Base-by-base conservation (phyloP, 2,888 invertebrate species). In the Drosophila leonis region DNA sequence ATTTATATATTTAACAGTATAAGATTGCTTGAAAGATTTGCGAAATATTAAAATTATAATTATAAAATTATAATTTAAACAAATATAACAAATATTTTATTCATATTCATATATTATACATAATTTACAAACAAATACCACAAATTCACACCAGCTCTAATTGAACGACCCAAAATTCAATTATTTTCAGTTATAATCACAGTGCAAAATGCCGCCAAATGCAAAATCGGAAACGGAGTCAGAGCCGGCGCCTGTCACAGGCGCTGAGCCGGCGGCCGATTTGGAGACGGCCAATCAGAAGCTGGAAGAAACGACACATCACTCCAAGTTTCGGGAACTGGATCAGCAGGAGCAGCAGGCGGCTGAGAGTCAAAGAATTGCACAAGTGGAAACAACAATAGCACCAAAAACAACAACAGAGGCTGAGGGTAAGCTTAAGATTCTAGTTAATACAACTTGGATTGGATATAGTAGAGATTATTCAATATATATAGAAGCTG, bases 121-220 rank as follows among this genome's bases (percentile, higher is more conserved):
- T n/a, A n/a, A n/a, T n/a, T n/a, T n/a, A n/a, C n/a, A n/a, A n/a
- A n/a, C n/a, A n/a, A n/a, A n/a, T n/a, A n/a, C n/a, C n/a, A n/a
- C n/a, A n/a, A n/a, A n/a, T n/a, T n/a, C n/a, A n/a, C n/a, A n/a
- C 24, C 24, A n/a, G 10, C 3, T 18, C 20, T 41, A n/a, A 41
- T 18, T 1, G 2, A 31, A 29, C 5, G 2, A n/a, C 0, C 15
- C 12, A 8, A 6, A 31, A 6, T 55, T 1, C 1, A 39, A 13
- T 52, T 59, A 12, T 18, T 67, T 83, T 0, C 51, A 88, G 80
- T 20, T 65, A 61, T 46, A 71, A 68, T 48, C 83, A 81, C 72
- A 83, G 88, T 80, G 78, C 87, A 91, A 89, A 75, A 92, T 92
- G 92, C 90, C 92, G 84, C 92, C 92, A 92, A 92, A 91, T 75